A percentile compares a stretch with the other conserved stretches of the same genome.
These are phyloP conservation scores for Coleophora flavipennella DNA, from an alignment of 2,888 invertebrate genomes.

Conservation along the genomic window DNA sequence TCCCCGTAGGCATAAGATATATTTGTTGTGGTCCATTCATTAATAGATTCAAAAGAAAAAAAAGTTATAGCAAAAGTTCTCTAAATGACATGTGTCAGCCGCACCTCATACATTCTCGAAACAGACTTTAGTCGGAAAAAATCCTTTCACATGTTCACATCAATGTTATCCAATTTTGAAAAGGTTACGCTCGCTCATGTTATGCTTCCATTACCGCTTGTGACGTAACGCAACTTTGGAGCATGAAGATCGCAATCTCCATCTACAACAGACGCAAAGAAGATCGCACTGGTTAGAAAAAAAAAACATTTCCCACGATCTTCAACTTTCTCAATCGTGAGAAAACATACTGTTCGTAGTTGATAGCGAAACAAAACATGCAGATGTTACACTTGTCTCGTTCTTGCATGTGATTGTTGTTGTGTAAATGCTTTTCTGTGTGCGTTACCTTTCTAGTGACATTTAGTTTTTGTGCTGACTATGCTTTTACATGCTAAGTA, in stretches of 20 bases:
- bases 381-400: not conserved
- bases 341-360: conserved; percentile 25
- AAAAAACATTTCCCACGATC: conserved; percentile 32
- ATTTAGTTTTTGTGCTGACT: not conserved
- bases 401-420: not conserved
- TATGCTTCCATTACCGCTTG: not conserved
- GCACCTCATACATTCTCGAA: too few species aligned
- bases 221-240: not conserved
- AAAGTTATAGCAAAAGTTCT: too few species aligned
- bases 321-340: conserved; percentile 45
- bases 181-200: too few species aligned
- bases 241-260: not conserved
- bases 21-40: too few species aligned
- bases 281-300: not conserved
- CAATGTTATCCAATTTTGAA: too few species aligned
- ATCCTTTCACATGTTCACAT: too few species aligned
- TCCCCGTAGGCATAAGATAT: too few species aligned
- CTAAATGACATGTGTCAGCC: too few species aligned
- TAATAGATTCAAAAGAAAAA: too few species aligned
- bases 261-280: not conserved
- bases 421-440: not conserved
- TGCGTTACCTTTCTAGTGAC: not conserved
- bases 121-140: too few species aligned
- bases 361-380: not conserved
- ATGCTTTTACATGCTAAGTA: too few species aligned